phyloP scores from a whole-genome alignment of 2,888 invertebrate species.

The Pharmacophagus antenor region DNA sequence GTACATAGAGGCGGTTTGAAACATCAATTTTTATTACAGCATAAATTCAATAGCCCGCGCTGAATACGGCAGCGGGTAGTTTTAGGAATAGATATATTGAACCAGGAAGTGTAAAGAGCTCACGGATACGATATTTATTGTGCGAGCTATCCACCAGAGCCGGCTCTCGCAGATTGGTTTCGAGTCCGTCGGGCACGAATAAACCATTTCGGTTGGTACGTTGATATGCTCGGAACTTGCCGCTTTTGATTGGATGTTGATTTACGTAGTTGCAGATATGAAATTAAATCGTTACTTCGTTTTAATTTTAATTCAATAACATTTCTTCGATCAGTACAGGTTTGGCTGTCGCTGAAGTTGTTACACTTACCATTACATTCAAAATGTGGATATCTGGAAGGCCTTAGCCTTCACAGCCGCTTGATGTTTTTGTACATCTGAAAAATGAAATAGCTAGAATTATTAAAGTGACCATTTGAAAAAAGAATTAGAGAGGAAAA shows the following conservation, averaged over 20 bases:
- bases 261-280: background rate
- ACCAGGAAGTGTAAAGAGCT: background rate
- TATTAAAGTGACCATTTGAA: background rate
- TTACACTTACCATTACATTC: conserved; percentile 51
- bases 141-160: background rate
- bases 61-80: background rate
- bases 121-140: background rate
- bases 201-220: background rate
- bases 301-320: background rate
- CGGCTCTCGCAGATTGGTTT: background rate
- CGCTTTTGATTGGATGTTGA: background rate
- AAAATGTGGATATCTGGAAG: conserved; percentile 37
- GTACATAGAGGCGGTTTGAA: too few relatives aligned
- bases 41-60: background rate
- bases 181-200: background rate
- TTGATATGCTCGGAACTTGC: background rate
- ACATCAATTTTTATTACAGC: background rate
- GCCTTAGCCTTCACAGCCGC: conserved; percentile 37
- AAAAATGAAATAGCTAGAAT: conserved; percentile 38
- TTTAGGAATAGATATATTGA: background rate
- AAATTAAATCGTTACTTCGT: background rate
- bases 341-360: background rate
- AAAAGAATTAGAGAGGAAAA: too few relatives aligned
- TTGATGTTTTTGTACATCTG: conserved; percentile 46
- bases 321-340: background rate